These are phyloP conservation scores for Alfaro cultratus DNA, from an alignment of 2,797 vertebrate genomes.

Conservation along the genomic window DNA sequence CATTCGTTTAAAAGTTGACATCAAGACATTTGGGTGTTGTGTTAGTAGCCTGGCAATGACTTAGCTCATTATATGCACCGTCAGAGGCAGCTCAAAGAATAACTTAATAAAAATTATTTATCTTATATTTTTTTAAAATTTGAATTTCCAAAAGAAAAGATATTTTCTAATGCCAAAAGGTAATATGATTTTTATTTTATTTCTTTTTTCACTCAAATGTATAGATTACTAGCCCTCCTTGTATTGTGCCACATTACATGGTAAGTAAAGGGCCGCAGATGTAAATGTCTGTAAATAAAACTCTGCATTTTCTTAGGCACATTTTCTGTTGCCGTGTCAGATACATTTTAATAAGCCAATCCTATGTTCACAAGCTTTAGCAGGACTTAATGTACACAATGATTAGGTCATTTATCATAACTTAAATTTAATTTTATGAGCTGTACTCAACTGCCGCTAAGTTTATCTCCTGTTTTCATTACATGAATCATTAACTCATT, in stretches of 20 bases:
- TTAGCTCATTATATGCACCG: not conserved
- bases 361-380: conserved; percentile 27
- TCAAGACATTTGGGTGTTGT: not conserved
- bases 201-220: not conserved
- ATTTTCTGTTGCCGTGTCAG: conserved; percentile 9
- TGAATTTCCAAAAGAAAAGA: not conserved
- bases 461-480: conserved; percentile 68
- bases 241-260: not conserved
- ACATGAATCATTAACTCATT: conserved; percentile 73
- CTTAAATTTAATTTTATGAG: conserved; percentile 53
- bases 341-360: conserved; percentile 30
- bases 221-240: not conserved
- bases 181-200: no score
- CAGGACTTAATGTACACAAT: conserved; percentile 48
- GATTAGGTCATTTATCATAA: conserved; percentile 47
- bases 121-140: not conserved
- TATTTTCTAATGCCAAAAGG: not conserved
- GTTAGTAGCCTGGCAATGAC: not conserved
- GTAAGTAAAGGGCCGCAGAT: not conserved
- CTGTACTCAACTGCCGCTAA: conserved; percentile 41
- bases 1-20: not conserved
- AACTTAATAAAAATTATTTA: not conserved
- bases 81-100: not conserved
- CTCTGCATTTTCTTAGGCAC: not conserved
- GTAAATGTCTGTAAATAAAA: not conserved